phyloP scores from a whole-genome alignment of 2,113 vertebrate genomes.

The Phodopus roborovskii region DNA sequence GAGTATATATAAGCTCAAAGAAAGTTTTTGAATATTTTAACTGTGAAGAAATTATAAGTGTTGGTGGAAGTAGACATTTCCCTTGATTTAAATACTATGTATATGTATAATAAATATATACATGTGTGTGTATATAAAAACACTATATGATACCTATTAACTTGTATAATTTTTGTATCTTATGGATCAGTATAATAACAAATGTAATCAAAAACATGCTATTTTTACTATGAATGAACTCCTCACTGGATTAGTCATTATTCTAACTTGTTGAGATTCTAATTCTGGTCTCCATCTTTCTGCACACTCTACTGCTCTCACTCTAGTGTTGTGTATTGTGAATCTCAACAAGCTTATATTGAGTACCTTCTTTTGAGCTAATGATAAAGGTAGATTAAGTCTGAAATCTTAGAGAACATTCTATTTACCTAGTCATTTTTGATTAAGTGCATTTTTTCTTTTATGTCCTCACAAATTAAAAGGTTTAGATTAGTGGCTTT shows the following conservation, averaged over 20 bases:
- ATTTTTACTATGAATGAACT: background rate
- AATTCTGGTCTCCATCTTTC: background rate
- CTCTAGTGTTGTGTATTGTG: background rate
- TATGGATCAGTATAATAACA: background rate
- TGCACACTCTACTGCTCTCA: fast-evolving
- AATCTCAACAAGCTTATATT: background rate
- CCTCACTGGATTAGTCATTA: background rate
- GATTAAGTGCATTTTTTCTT: background rate
- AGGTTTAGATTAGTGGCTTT: background rate
- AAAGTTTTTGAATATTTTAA: background rate
- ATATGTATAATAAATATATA: background rate
- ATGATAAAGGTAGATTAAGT: background rate
- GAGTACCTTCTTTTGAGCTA: background rate
- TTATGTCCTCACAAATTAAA: background rate
- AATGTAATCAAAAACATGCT: background rate
- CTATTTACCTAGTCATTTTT: background rate
- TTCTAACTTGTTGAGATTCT: background rate
- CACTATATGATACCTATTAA: background rate
- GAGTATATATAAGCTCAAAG: too few species aligned
- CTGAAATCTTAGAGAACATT: background rate
- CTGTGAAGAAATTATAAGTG: background rate
- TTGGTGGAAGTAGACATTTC: background rate
- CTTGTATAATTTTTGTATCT: background rate
- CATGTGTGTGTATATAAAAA: background rate
- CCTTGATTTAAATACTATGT: too few species aligned